These are phyloP conservation scores for Malacoctenus gilli DNA, from an alignment of 2,797 vertebrate species.

Conservation along the genomic window DNA sequence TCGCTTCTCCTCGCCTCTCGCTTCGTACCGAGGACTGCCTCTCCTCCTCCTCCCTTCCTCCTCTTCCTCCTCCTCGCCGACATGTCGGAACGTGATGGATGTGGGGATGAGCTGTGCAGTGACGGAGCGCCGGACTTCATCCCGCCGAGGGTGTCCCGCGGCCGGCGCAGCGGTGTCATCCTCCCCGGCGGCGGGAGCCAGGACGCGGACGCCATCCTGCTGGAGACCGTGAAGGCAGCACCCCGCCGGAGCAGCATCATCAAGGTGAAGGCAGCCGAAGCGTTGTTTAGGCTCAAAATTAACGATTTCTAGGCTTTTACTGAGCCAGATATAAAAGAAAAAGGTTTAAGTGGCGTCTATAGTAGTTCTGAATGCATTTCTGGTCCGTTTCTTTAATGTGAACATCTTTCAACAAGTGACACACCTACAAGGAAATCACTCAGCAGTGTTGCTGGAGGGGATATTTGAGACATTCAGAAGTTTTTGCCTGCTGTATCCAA, in stretches of 20 bases:
- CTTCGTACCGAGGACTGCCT: slow-evolving; percentile 17
- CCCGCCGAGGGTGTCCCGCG: slow-evolving; percentile 73
- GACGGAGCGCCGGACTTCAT: slow-evolving; percentile 76
- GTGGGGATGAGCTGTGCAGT: slow-evolving; percentile 71
- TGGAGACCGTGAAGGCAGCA: slow-evolving; percentile 79
- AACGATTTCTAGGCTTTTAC: too few relatives aligned
- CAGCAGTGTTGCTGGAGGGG: too few relatives aligned
- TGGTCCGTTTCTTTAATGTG: too few relatives aligned
- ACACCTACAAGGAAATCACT: too few relatives aligned
- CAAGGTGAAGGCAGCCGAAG: slow-evolving; percentile 70
- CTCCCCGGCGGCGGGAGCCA: slow-evolving; percentile 68
- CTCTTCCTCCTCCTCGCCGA: slow-evolving; percentile 14
- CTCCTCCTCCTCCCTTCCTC: slow-evolving; percentile 1
- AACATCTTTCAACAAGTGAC: too few relatives aligned
- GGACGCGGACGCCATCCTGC: slow-evolving; percentile 75
- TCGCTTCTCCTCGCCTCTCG: neutral
- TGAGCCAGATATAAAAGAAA: too few relatives aligned
- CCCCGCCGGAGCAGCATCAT: slow-evolving; percentile 86
- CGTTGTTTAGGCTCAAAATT: too few relatives aligned
- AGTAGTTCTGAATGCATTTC: too few relatives aligned
- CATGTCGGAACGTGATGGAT: slow-evolving; percentile 79
- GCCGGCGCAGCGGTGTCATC: slow-evolving; percentile 79
- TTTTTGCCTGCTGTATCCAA: too few relatives aligned
- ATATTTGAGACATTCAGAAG: too few relatives aligned
- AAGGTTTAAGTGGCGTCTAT: too few relatives aligned